Evolutionary conservation across 2,797 vertebrate species (phyloP), one percentile per base, ranked within the genome.

Genomic region (Enteromius fasciolatus): DNA sequence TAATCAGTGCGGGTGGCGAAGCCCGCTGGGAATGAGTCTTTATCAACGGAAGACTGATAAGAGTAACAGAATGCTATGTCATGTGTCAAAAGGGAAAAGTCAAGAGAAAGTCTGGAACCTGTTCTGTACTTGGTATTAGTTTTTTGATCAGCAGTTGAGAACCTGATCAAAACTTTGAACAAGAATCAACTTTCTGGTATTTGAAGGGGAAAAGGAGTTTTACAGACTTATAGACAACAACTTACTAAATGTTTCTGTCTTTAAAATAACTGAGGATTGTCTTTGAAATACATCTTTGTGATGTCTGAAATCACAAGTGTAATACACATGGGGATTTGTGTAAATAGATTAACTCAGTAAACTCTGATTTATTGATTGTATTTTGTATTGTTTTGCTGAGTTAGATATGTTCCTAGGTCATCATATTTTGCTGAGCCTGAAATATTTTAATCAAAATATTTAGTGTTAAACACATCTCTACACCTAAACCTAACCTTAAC

Each of bases 151-250:
- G 28, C 5, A 63, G 14, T 63, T 63, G 14, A 31, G 25, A 63
- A 17, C 59, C 15, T 63, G 20, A 73, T n/a, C 48, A 33, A 33
- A 31, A 33, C 84, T 76, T 74, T 74, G 76, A 87, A 83, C 52
- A 74, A 66, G 82, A 85, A 68, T 87, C 83, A 80, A 76, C 78
- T 63, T 80, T 52, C 69, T 81, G 63, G 76, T 83, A 67, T 86
- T 83, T 74, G n/a, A n/a, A 48, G 77, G 81, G 2, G 6, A 76
- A 80, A 87, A 84, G 33, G 10, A 66, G 25, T 63, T 80, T 23
- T 73, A 78, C 82, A 81, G 80, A 72, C 74, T 20, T 78, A 78
- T 20, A 78, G 76, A 46, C 17, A 50, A 15, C 15, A 1, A 70
- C 10, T 72, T 72, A 72, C 44, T 25, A 31, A 50, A 50, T 9